Evolutionary conservation across 1,140 invertebrate genomes (phyloP).

Genomic region (Drosophila ercepeae): DNA sequence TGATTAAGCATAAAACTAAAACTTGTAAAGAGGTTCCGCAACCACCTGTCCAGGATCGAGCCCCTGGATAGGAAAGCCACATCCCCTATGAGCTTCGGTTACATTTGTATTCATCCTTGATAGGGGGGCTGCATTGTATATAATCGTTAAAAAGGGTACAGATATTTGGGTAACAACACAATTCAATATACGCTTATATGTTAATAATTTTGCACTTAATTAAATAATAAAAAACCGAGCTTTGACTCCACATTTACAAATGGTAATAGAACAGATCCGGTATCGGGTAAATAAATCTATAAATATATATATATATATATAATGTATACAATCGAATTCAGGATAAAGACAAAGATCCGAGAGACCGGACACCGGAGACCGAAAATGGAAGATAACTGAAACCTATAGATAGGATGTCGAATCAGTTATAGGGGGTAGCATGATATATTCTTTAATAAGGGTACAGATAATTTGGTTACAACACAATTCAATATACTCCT

Average conservation of each 20-base stretch:
- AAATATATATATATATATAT: conserved; percentile 2
- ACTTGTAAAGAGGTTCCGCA: neutral
- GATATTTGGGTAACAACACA: conserved; percentile 24
- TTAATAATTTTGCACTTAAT: neutral
- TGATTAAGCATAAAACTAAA: neutral
- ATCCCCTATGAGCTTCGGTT: too few species aligned
- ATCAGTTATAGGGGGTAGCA: neutral
- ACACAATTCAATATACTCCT: conserved; percentile 19
- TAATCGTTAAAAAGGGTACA: conserved; percentile 19
- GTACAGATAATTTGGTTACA: conserved; percentile 28
- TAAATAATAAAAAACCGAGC: conserved; percentile 8
- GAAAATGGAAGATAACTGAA: neutral
- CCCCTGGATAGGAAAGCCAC: too few species aligned
- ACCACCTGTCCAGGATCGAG: neutral
- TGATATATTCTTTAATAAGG: conserved; percentile 12
- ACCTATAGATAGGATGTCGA: neutral
- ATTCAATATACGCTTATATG: conserved; percentile 19
- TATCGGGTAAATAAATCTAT: conserved; percentile 8
- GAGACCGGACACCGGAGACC: conserved; percentile 1
- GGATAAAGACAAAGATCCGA: conserved; percentile 1
- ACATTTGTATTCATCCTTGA: too few species aligned
- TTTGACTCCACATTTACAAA: conserved; percentile 1
- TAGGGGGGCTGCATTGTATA: neutral
- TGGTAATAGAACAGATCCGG: conserved; percentile 10
- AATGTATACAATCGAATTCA: conserved; percentile 21